phyloP scores from a whole-genome alignment of 2,113 vertebrate species.

The Scatophagus argus region DNA sequence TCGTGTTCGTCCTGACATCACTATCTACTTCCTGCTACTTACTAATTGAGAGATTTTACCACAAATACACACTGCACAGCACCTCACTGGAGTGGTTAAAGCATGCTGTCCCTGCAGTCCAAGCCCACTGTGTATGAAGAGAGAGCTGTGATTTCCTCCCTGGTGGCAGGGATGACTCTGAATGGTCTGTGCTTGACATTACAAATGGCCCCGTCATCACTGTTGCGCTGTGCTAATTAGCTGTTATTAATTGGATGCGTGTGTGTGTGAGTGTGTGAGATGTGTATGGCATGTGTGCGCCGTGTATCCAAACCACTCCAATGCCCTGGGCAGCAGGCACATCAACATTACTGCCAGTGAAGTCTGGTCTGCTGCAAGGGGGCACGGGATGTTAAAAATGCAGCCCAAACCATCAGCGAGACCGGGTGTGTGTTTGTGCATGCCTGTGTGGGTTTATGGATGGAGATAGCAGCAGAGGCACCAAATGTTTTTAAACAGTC shows the following conservation, averaged over 20 bases:
- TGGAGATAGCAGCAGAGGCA: neutral
- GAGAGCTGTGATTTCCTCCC: constrained; percentile 12
- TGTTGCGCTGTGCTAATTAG: constrained; percentile 62
- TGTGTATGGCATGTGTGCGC: too few species aligned
- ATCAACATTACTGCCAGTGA: constrained; percentile 15
- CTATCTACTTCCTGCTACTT: constrained; percentile 11
- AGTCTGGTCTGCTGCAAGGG: constrained; percentile 16
- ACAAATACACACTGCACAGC: neutral
- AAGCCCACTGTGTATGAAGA: neutral
- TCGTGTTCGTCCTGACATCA: neutral
- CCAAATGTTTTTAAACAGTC: constrained; percentile 40
- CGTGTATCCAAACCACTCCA: constrained; percentile 24
- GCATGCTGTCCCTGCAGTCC: neutral
- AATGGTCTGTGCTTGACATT: constrained; percentile 42
- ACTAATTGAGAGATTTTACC: constrained; percentile 35
- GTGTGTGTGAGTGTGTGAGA: constrained; percentile 10
- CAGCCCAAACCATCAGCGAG: constrained; percentile 7
- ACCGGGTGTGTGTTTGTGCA: neutral
- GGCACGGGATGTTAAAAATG: constrained; percentile 23
- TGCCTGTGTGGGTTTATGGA: neutral
- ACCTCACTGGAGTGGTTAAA: neutral
- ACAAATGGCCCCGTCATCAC: constrained; percentile 48
- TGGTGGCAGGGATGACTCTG: constrained; percentile 21
- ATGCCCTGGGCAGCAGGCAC: constrained; percentile 22
- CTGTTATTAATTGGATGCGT: constrained; percentile 66